Base-by-base conservation (phyloP, 2,797 vertebrate genomes). In the Argya squamiceps region DNA sequence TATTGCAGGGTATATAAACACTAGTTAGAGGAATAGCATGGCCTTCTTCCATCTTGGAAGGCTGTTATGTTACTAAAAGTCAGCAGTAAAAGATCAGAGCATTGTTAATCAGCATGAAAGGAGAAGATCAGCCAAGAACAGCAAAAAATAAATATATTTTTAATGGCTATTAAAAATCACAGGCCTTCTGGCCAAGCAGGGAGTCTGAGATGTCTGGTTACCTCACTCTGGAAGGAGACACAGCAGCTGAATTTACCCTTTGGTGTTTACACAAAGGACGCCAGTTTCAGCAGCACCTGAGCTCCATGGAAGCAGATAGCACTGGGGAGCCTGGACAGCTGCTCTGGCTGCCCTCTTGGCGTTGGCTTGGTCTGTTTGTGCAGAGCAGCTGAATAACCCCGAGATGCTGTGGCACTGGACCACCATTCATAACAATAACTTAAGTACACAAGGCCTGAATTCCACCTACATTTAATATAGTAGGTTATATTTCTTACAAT, bases 31-130 rank as follows among this genome's bases (percentile, higher is more conserved):
- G 84, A 94, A 81, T 68, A 90, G 71, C 84, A 69, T 95, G 89
- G 82, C 89, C 82, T 80, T 53, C 67, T 92, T 88, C 86, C 82
- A 96, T 94, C 70, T 94, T 95, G 92, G 95, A 97, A 96, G 75
- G n/a, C 53, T 88, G 49, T 88, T 94, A 46, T 39, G 65, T 84
- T 96, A 82, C 92, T 89, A 93, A 92, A 96, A 92, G 78, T 89
- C 91, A 97, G 84, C 81, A 69, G 73, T 95, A 93, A 96, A 90
- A 89, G 85, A 90, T 96, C 91, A 94, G 91, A 96, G 83, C 80
- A 90, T 90, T 93, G 89, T 94, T 96, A 92, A 91, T 95, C 94
- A 93, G 88, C 96, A 93, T 92, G 91, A 95, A 96, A 91, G 69
- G 60, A 90, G 80, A 74, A 50, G 71, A 93, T 67, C 92, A 88